Evolutionary conservation across 1,140 invertebrate genomes (phyloP).

Genomic region (Pogonomyrmex californicus): DNA sequence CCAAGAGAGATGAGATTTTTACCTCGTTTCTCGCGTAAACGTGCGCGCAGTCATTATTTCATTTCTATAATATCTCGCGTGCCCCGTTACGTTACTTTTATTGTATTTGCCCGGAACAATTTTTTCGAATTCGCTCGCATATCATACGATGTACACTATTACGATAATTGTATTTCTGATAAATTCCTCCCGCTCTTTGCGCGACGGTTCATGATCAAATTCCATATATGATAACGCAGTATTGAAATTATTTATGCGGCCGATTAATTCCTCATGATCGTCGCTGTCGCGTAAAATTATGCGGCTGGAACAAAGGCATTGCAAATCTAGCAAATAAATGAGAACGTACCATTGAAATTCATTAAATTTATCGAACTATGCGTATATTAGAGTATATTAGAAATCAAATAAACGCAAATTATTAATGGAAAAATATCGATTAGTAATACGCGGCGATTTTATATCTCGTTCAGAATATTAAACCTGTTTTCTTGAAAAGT

Average conservation of each 20-base stretch:
- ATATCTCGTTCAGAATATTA: neutral
- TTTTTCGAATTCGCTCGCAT: slow-evolving; percentile 15
- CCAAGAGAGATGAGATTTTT: slow-evolving; percentile 25
- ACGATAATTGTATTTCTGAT: slow-evolving; percentile 55
- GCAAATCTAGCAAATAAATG: slow-evolving; percentile 4
- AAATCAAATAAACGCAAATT: slow-evolving; percentile 29
- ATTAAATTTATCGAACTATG: neutral
- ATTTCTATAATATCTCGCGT: slow-evolving; percentile 25
- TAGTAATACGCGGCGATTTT: neutral
- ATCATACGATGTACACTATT: neutral
- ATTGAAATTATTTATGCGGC: slow-evolving; percentile 51
- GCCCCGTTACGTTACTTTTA: slow-evolving; percentile 23
- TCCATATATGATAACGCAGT: slow-evolving; percentile 45
- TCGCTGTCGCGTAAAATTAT: slow-evolving; percentile 37
- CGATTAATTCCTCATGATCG: slow-evolving; percentile 56
- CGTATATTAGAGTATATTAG: neutral
- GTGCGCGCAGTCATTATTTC: slow-evolving; percentile 17
- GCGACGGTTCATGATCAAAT: slow-evolving; percentile 29
- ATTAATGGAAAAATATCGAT: neutral
- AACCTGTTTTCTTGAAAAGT: neutral
- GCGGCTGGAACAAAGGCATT: neutral
- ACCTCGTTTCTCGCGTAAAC: neutral
- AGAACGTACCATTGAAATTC: slow-evolving; percentile 15
- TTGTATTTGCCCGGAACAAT: slow-evolving; percentile 19
- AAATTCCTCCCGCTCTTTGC: slow-evolving; percentile 38